These are phyloP conservation scores for Neotragus pygmaeus DNA, from an alignment of 2,113 vertebrate genomes.

Conservation along the genomic window DNA sequence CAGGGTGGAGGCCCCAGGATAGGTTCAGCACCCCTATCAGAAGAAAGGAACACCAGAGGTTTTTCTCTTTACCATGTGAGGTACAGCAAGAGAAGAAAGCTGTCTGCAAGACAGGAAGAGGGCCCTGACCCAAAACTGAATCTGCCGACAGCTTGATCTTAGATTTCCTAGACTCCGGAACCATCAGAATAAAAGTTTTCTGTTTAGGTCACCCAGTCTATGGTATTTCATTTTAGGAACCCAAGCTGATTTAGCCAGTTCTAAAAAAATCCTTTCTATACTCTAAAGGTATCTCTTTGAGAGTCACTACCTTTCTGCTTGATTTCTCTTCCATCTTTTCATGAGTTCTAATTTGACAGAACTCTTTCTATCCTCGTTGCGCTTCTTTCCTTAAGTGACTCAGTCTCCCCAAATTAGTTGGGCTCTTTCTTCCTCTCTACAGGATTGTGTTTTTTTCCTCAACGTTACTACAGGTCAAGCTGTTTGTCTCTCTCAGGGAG, in stretches of 20 bases:
- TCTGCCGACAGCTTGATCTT: background rate
- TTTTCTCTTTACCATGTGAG: background rate
- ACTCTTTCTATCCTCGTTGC: background rate
- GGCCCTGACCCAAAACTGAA: background rate
- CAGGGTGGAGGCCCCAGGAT: background rate
- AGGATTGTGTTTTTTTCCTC: background rate
- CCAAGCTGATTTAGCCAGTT: background rate
- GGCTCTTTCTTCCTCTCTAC: background rate
- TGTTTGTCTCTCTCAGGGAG: background rate
- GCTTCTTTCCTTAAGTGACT: background rate
- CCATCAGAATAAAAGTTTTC: background rate
- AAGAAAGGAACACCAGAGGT: background rate
- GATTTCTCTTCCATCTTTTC: background rate
- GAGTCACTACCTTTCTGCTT: background rate
- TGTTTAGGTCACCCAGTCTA: background rate
- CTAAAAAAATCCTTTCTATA: background rate
- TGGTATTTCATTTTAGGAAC: background rate
- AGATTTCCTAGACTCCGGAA: background rate
- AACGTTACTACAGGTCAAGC: background rate
- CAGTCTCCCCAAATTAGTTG: background rate
- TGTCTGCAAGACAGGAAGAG: background rate
- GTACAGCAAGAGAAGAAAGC: background rate
- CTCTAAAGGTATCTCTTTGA: background rate
- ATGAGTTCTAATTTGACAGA: background rate
- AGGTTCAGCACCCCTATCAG: background rate